phyloP scores from a whole-genome alignment of 2,113 vertebrate genomes.

The Campylorhamphus procurvoides region DNA sequence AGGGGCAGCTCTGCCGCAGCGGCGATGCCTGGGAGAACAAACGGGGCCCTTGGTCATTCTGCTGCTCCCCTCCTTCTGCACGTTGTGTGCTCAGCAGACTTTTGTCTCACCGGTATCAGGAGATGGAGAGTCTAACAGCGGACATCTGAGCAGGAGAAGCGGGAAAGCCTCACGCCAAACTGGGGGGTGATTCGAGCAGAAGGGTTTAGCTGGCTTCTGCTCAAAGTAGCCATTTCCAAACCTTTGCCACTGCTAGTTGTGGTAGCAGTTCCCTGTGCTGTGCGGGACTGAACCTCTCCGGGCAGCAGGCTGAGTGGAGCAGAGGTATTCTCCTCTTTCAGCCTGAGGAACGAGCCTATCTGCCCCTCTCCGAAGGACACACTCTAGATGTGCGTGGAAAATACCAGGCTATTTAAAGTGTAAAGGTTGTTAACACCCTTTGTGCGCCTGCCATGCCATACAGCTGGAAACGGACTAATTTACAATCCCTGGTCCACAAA shows the following conservation, averaged over 20 bases:
- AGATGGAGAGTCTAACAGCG: not conserved
- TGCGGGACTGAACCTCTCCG: not conserved
- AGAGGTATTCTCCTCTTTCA: not conserved
- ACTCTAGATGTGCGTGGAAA: not conserved
- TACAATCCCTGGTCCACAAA: not conserved
- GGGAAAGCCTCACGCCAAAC: not conserved
- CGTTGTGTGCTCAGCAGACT: not conserved
- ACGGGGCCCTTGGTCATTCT: not conserved
- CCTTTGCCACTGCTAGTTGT: not conserved
- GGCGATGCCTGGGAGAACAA: not conserved
- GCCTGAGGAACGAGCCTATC: not conserved
- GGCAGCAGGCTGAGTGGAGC: not conserved
- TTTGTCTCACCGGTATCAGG: fast-evolving
- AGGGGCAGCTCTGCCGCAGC: not conserved
- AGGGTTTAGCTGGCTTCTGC: not conserved
- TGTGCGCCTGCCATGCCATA: slow-evolving; percentile 3
- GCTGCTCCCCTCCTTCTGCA: not conserved
- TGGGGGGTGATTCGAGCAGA: not conserved
- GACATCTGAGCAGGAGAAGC: not conserved
- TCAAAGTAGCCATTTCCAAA: not conserved
- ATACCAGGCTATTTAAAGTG: not conserved
- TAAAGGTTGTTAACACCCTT: not conserved
- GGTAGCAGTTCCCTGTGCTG: not conserved
- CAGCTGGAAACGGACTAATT: not conserved
- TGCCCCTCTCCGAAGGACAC: not conserved